These are phyloP conservation scores for Polypterus bichir DNA, from an alignment of 2,113 vertebrate species.

Conservation along the genomic window DNA sequence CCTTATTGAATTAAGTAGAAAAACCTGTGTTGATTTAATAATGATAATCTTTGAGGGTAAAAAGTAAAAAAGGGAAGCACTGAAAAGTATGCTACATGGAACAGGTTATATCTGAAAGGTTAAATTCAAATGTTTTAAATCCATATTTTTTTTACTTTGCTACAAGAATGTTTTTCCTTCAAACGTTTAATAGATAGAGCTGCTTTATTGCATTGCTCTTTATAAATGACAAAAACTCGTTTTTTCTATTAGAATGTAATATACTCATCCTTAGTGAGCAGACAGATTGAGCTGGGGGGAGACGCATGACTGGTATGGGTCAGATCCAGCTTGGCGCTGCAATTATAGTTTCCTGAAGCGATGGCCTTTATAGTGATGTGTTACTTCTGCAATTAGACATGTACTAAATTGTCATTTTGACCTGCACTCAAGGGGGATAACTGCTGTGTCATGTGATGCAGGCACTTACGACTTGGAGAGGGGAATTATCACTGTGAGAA, in stretches of 20 bases:
- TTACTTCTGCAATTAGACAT: slow-evolving; percentile 43
- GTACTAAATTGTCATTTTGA: slow-evolving; percentile 48
- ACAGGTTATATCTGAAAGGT: no score
- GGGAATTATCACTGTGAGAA: slow-evolving; percentile 29
- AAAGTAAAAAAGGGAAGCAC: no score
- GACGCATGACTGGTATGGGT: slow-evolving; percentile 31
- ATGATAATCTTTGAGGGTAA: no score
- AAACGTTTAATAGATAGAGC: no score
- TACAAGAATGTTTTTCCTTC: no score
- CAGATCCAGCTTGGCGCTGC: slow-evolving; percentile 5
- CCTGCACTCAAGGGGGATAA: slow-evolving; percentile 44
- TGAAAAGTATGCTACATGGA: no score
- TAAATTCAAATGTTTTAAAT: no score
- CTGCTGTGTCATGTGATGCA: slow-evolving; percentile 35
- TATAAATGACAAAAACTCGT: no score
- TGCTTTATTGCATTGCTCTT: no score
- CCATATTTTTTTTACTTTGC: no score
- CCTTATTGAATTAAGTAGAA: no score
- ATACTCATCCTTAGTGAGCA: slow-evolving; percentile 4
- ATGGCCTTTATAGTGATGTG: slow-evolving; percentile 50
- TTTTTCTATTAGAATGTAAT: slow-evolving; percentile 24
- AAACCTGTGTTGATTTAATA: no score
- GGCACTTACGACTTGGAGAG: slow-evolving; percentile 44
- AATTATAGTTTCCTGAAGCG: slow-evolving; percentile 27
- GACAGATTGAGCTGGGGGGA: slow-evolving; percentile 25